Evolutionary conservation across 2,113 vertebrate genomes (phyloP), one percentile per base, ranked within the genome.

Genomic region (Ciconia maguari): DNA sequence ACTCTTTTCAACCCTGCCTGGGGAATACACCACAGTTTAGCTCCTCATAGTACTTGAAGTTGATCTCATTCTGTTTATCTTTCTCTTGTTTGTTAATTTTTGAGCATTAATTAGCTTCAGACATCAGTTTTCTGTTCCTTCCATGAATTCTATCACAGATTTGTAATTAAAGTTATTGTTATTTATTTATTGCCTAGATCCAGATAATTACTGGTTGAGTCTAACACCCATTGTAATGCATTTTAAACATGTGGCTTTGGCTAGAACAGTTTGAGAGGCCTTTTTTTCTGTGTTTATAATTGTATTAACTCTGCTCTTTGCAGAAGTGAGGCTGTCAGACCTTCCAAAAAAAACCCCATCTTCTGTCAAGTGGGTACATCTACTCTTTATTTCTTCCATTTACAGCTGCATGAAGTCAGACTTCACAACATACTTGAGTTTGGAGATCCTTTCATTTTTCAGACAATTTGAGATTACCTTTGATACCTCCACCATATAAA

Each of bases 31-130:
- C 54, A 49, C 7, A 52, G 13, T 78, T 95, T 81, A 93, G 27
- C 11, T 78, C 52, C 38, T 64, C 20, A 2, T 22, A 41, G 22
- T 74, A 77, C 42, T 81, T 78, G 48, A 86, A 89, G 69, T 75
- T 90, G 6, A 84, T 68, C 48, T 95, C 72, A 76, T 57, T 89
- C 61, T 89, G 48, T 78, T 93, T 90, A 60, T 81, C 68, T 93
- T 95, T 93, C 51, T 66, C 16, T n/a, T 60, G 9, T 61, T 85
- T 74, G n/a, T 55, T 81, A 78, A 51, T 36, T 93, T 91, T 68
- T 89, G 41, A 93, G 19, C 5, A 9, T 87, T 87, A 81, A 91
- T 92, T 93, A 78, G 24, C 74, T 90, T 29, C 88, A 96, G 83
- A 81, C 14, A 77, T 52, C 3, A 30, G 76, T 83, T 65, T 93